These are phyloP conservation scores for Cylas formicarius DNA, from an alignment of 1,140 invertebrate genomes.

Conservation along the genomic window DNA sequence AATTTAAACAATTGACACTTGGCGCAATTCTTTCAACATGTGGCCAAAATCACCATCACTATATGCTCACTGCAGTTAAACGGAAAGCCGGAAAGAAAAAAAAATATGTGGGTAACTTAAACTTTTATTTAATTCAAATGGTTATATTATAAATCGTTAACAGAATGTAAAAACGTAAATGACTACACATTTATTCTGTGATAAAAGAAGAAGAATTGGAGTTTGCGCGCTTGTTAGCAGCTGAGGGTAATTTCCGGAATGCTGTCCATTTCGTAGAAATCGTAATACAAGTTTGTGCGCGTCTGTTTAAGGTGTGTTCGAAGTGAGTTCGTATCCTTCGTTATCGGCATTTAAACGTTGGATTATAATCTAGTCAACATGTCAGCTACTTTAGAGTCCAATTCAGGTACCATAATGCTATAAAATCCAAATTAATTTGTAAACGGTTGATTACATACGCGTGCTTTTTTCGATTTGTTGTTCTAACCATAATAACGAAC, in stretches of 20 bases:
- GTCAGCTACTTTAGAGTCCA: slow-evolving; percentile 13
- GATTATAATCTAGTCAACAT: slow-evolving; percentile 15
- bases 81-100: too few species aligned
- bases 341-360: not conserved
- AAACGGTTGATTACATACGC: too few species aligned
- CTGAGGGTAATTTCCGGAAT: slow-evolving; percentile 14
- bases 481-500: too few species aligned
- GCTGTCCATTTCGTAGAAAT: slow-evolving; percentile 24
- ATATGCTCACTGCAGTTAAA: too few species aligned
- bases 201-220: too few species aligned
- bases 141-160: too few species aligned
- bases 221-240: not conserved
- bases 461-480: too few species aligned
- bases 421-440: too few species aligned
- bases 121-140: too few species aligned
- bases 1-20: slow-evolving; percentile 12
- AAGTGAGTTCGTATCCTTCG: not conserved
- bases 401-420: slow-evolving; percentile 10
- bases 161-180: too few species aligned
- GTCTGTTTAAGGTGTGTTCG: slow-evolving; percentile 13
- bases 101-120: too few species aligned
- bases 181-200: too few species aligned
- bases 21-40: not conserved
- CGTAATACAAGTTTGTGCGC: slow-evolving; percentile 23
- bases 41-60: not conserved